phyloP scores from a whole-genome alignment of 2,888 invertebrate species.

The Xestia sexstrigata region DNA sequence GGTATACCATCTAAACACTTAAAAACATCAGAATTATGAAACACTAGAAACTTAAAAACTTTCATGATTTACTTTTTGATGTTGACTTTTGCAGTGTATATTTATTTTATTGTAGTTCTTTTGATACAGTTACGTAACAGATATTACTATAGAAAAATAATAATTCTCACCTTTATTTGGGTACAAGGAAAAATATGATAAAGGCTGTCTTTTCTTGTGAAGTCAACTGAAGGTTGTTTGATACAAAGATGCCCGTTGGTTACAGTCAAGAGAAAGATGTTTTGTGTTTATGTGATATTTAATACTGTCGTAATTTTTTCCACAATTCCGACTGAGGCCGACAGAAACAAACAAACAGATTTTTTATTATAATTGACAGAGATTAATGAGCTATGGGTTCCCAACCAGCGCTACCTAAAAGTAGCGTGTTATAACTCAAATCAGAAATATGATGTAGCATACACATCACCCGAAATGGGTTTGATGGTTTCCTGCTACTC shows the following conservation, averaged over 20 bases:
- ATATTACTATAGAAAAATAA: constrained; percentile 9
- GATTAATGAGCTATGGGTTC: not conserved
- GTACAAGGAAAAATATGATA: constrained; percentile 29
- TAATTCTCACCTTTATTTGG: constrained; percentile 31
- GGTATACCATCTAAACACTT: not conserved
- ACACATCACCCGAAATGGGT: too few relatives aligned
- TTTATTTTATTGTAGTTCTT: not conserved
- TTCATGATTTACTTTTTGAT: not conserved
- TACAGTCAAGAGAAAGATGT: not conserved
- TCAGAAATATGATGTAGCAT: too few relatives aligned
- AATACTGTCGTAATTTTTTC: not conserved
- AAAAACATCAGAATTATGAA: not conserved
- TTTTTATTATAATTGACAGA: not conserved
- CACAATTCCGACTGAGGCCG: not conserved
- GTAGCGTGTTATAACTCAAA: not conserved
- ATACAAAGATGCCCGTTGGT: constrained; percentile 9
- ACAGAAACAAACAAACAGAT: not conserved
- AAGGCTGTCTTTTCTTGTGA: constrained; percentile 41
- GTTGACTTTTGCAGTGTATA: not conserved
- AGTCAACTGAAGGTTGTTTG: constrained; percentile 32
- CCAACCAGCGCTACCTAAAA: not conserved
- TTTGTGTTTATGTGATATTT: constrained; percentile 4
- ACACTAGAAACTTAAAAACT: not conserved
- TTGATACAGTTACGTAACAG: not conserved
- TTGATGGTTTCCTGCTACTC: too few relatives aligned